Conservation (phyloP, 2,888 invertebrate genomes). For the Athetis lepigone region DNA sequence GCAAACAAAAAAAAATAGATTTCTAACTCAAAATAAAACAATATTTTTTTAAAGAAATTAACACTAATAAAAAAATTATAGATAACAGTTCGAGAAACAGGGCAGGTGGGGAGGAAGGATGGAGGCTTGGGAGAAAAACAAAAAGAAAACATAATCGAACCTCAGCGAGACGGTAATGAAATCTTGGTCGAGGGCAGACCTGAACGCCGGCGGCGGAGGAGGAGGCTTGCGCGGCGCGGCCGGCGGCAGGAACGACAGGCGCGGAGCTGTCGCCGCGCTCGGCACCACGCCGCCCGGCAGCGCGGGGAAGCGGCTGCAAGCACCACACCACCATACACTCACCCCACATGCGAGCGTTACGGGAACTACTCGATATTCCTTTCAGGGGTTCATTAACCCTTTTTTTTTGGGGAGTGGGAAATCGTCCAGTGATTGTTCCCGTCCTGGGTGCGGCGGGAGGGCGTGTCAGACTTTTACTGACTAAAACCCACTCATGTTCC, state of each 20-base stretch:
- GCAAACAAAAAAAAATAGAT: constrained; percentile 6
- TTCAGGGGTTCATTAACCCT: no score
- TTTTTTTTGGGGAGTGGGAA: no score
- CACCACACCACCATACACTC: constrained; percentile 1
- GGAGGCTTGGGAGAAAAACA: constrained; percentile 46
- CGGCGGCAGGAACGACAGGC: constrained; percentile 67
- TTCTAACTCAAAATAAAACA: constrained; percentile 37
- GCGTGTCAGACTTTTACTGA: no score
- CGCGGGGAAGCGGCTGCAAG: constrained; percentile 46
- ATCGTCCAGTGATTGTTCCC: no score
- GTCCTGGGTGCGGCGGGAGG: no score
- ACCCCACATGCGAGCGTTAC: no score
- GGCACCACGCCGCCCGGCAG: constrained; percentile 9
- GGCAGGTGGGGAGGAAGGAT: constrained; percentile 5
- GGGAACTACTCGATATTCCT: no score
- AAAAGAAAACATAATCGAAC: constrained; percentile 88
- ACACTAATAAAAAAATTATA: constrained; percentile 37
- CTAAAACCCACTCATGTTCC: no score
- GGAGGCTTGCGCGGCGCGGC: constrained; percentile 90
- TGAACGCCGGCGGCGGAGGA: constrained; percentile 92
- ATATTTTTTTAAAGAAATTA: constrained; percentile 38
- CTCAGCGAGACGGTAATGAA: constrained; percentile 93
- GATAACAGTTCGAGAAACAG: constrained; percentile 8
- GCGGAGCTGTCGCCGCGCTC: constrained; percentile 63
- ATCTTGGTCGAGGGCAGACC: constrained; percentile 93